Conservation (phyloP, 2,888 invertebrate species). For the Lepeophtheirus nordmannii region DNA sequence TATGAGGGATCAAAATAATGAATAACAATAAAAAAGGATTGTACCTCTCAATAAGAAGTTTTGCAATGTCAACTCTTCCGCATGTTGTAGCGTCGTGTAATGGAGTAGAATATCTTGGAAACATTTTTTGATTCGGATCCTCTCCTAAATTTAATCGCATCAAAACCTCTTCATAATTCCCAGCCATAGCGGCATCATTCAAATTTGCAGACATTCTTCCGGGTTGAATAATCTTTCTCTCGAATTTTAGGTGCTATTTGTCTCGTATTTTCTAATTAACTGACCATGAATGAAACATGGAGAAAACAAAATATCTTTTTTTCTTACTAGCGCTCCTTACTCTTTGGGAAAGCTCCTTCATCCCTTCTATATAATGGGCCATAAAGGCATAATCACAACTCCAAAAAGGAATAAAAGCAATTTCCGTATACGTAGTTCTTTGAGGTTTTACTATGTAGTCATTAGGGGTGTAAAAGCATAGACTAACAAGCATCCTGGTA, state of each 20-base stretch:
- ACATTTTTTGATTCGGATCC: conserved; percentile 22
- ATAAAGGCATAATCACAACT: background rate
- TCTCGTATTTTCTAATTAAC: too few relatives aligned
- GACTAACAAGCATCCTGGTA: background rate
- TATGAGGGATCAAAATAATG: too few relatives aligned
- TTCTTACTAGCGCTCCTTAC: background rate
- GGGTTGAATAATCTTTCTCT: background rate
- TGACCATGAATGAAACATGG: too few relatives aligned
- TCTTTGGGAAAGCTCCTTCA: background rate
- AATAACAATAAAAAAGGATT: too few relatives aligned
- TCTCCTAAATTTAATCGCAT: conserved; percentile 23
- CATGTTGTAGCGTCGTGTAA: conserved; percentile 21
- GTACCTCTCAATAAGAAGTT: conserved; percentile 21
- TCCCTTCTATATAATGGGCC: background rate
- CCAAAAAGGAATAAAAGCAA: too few relatives aligned
- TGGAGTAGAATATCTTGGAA: conserved; percentile 22
- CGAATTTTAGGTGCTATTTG: too few relatives aligned
- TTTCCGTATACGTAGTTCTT: too few relatives aligned
- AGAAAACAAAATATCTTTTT: background rate
- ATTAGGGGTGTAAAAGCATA: too few relatives aligned
- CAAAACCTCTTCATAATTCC: conserved; percentile 22
- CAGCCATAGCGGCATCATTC: conserved; percentile 24
- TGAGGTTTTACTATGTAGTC: too few relatives aligned
- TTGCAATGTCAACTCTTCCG: conserved; percentile 17
- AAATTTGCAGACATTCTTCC: conserved; percentile 20